These are phyloP conservation scores for Felis chaus DNA, from an alignment of 2,113 vertebrate genomes.

Conservation along the genomic window DNA sequence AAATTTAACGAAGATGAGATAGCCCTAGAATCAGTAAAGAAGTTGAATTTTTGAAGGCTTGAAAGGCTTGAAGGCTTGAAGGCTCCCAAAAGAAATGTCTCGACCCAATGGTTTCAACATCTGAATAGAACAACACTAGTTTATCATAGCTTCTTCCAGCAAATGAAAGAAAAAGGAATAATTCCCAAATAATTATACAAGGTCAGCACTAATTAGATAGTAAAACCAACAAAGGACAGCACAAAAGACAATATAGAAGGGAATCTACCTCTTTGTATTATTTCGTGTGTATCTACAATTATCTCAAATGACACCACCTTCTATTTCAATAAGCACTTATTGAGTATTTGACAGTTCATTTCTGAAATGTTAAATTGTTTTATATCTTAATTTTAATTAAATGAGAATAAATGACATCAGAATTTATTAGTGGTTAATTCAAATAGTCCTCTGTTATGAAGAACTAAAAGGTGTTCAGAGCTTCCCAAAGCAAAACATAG, in stretches of 20 bases:
- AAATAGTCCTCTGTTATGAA: neutral
- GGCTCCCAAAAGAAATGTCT: neutral
- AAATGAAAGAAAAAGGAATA: neutral
- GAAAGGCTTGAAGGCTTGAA: neutral
- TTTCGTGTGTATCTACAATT: neutral
- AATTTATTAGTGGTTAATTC: neutral
- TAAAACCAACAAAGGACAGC: neutral
- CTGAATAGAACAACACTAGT: neutral
- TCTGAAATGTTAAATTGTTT: neutral
- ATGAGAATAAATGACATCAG: neutral
- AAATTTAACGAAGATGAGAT: neutral
- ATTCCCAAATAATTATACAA: neutral
- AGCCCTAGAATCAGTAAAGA: neutral
- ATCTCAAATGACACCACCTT: neutral
- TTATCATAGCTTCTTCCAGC: neutral
- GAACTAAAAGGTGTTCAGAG: neutral
- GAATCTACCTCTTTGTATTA: neutral
- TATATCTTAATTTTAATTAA: slow-evolving; percentile 14
- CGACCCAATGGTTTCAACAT: neutral
- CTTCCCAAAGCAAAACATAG: neutral
- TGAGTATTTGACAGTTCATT: neutral
- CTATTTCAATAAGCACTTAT: neutral
- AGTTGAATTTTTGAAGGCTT: neutral
- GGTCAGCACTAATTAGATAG: neutral
- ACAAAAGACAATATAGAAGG: neutral